Evolutionary conservation across 2,888 invertebrate genomes (phyloP).

Genomic region (Macrophya annulata): DNA sequence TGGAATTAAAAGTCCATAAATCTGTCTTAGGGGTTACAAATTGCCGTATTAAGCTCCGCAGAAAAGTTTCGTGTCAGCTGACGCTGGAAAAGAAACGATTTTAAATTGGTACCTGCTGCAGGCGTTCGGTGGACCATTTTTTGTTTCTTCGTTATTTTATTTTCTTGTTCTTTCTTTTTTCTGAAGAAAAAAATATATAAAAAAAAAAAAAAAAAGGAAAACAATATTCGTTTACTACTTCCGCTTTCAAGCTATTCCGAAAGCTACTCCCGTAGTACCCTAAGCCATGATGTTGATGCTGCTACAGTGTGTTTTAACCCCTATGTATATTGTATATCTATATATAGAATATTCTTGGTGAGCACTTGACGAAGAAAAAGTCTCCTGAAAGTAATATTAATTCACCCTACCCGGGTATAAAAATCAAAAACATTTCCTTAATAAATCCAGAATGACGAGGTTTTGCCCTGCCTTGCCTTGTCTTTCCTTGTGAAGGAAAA

Average conservation of each 20-base stretch:
- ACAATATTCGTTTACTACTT: constrained; percentile 4
- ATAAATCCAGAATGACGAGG: constrained; percentile 24
- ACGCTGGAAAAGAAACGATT: constrained; percentile 39
- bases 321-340: background rate
- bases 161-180: background rate
- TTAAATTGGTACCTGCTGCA: constrained; percentile 39
- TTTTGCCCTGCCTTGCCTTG: background rate
- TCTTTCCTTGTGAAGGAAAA: background rate
- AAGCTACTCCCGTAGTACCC: background rate
- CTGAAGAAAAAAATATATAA: too few species aligned
- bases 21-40: constrained; percentile 54
- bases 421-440: constrained; percentile 23
- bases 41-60: constrained; percentile 49
- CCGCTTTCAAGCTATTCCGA: background rate
- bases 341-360: background rate
- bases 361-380: background rate
- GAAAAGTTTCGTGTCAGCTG: constrained; percentile 45
- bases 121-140: background rate
- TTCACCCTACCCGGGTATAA: background rate
- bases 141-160: background rate
- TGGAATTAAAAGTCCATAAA: constrained; percentile 53
- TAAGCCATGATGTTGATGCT: background rate
- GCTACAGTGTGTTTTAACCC: background rate
- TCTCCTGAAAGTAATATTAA: constrained; percentile 21
- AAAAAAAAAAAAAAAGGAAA: background rate